Base-by-base conservation (phyloP, 2,888 invertebrate species). In the Synergus gifuensis region DNA sequence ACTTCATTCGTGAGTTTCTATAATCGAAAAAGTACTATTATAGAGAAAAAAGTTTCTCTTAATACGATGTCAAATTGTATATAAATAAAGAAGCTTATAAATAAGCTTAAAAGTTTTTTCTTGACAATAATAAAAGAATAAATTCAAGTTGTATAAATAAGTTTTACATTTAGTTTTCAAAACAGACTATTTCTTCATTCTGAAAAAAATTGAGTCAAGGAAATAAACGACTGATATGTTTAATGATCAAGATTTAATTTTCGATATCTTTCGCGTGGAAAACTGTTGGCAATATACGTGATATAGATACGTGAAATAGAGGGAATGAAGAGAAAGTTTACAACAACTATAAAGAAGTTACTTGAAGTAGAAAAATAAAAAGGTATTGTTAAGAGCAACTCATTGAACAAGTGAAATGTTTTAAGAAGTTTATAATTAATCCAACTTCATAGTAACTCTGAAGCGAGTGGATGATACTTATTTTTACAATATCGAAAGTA, bases 11-110 rank as follows among this genome's bases (percentile, higher is more conserved):
- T 49, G 16, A 54, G 44, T 62, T 42, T 49, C 40, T 54, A 11
- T 54, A 54, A 54, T 73, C n/a, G 54, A 54, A 73, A 73, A 44
- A 22, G 77, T 69, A 76, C 73, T 67, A 46, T 54, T 8, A 63
- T 22, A 49, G 49, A 9, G 54, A 76, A 78, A 42, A 77, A 73
- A 62, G 42, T 1, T 46, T 22, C 7, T 5, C 16, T 49, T 46
- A 44, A 42, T 11, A 28, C 14, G 18, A 54, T 54, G 8, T n/a
- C 7, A 2, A 49, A 49, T 49, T 49, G 5, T 1, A 54, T 54
- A 54, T 8, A n/a, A 54, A 54, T 49, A 5, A 5, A 36, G 5
- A 36, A 36, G 36, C 7, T 5, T 4, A 54, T 49, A 5, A 5
- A 36, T 5, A 36, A 36, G 36, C 7, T 5, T 4, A 36, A 4